These are phyloP conservation scores for Trichacis sp. DNA, from an alignment of 2,888 invertebrate genomes.

Conservation along the genomic window DNA sequence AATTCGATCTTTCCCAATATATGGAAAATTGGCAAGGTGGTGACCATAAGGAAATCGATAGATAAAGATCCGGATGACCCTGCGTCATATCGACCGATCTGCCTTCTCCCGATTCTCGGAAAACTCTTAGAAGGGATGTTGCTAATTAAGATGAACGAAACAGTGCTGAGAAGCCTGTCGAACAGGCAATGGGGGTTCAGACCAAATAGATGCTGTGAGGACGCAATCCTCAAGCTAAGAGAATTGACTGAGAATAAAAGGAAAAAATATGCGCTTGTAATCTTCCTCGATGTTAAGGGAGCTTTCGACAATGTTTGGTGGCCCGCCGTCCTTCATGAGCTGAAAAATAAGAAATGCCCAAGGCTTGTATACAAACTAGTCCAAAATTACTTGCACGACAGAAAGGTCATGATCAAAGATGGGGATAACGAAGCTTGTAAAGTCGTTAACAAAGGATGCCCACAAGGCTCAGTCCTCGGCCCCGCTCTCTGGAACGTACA, in stretches of 20 bases:
- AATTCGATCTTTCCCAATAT: background rate
- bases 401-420: background rate
- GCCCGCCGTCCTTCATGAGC: background rate
- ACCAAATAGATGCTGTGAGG: no score
- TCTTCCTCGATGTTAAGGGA: background rate
- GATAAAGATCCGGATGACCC: background rate
- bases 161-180: background rate
- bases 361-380: background rate
- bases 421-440: background rate
- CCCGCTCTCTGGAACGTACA: conserved; percentile 24
- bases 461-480: conserved; percentile 33
- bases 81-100: background rate
- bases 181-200: background rate
- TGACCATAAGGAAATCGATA: background rate
- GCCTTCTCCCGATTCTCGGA: background rate
- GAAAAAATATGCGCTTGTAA: background rate
- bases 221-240: background rate
- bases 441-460: conserved; percentile 24
- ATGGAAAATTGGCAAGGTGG: conserved; percentile 2
- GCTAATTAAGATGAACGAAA: background rate
- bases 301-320: conserved; percentile 1
- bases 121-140: background rate
- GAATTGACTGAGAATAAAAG: background rate
- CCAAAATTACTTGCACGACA: conserved; percentile 9
- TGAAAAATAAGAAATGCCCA: background rate